Evolutionary conservation across 2,888 invertebrate species (phyloP), one percentile per base, ranked within the genome.

Genomic region (Azorinus chamasolen): DNA sequence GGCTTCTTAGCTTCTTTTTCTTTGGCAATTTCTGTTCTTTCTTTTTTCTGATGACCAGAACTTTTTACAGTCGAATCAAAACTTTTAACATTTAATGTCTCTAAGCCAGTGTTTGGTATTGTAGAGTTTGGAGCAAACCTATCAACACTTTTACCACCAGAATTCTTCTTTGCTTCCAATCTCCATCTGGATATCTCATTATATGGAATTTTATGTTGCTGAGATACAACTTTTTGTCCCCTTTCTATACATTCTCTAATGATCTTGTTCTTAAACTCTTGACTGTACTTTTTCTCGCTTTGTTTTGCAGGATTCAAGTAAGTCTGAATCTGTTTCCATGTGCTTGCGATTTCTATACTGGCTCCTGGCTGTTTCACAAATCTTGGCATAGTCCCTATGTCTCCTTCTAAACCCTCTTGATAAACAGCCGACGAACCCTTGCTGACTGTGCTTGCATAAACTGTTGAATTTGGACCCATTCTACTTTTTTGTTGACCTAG

Each of bases 171-270:
- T 1, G 76, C 73, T 50, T 77, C 75, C 1, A 77, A 43, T 41
- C 80, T 53, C 80, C 80, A 80, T 43, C 80, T 55, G 25, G 80
- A 80, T 32, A 80, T 73, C 45, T 80, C 75, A 66, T 80, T 80
- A 25, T 77, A 80, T 32, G 80, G 80, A 50, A 80, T 70, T 61
- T 55, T 73, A 20, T 73, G 45, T 27, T 80, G 76, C 24, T 48
- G 61, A 16, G 80, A 57, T 22, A 80, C 70, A 22, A 43, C 37
- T 54, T 80, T 80, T 18, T 80, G 80, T 14, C 80, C 80, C 39
- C 55, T 69, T 27, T 59, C 57, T 39, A 55, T 55, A 74, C 80
- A 80, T 25, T 73, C 68, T 50, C 45, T 73, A 6, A 80, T 77
- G 5, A 80, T 70, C 27, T 63, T 64, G 20, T 69, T 55, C 54